Base-by-base conservation (phyloP, 2,888 invertebrate genomes). In the Amphipoea lucens region DNA sequence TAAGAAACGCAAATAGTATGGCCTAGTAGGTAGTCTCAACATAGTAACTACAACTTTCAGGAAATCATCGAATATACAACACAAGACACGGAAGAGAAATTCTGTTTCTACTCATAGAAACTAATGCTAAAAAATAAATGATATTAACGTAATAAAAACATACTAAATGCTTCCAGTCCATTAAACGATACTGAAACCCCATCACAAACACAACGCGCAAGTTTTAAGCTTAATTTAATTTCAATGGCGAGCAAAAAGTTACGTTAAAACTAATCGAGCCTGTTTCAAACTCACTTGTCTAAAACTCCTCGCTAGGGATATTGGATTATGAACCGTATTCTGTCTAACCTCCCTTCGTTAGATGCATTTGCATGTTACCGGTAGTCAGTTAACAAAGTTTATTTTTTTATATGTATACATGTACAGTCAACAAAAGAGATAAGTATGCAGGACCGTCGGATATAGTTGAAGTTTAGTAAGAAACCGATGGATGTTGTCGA, bases 281-380 rank as follows among this genome's bases (percentile, higher is more conserved):
- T 90, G 87, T 86, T 88, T 82, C 87, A 90, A 94, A 94, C 94
- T 95, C 91, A 89, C 94, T 94, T 92, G 91, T 79, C 88, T 81
- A 75, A 81, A 90, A 91, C 92, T 92, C 92, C 92, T 87, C 90
- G 88, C 89, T 82, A 82, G 87, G 92, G 93, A 92, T 94, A 95
- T 95, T 94, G 94, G 95, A 95, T 95, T 95, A 94, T 92, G 91
- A 92, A 92, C 94, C 92, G 91, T 93, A 93, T 92, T 92, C 91
- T 87, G 81, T 84, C 20, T 66, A 78, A 65, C 60, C 67, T 69
- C 23, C 65, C 36, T 1, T 36, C 54, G 60, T 54, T 54, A 62
- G 12, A 66, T 29, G 29, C 29, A 57, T 70, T 65, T 79, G 29
- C 36, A 45, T 17, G 48, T 9, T 51, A 62, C 66, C 20, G 40